Conservation (phyloP, 2,113 vertebrate genomes). For the Vombatus ursinus region DNA sequence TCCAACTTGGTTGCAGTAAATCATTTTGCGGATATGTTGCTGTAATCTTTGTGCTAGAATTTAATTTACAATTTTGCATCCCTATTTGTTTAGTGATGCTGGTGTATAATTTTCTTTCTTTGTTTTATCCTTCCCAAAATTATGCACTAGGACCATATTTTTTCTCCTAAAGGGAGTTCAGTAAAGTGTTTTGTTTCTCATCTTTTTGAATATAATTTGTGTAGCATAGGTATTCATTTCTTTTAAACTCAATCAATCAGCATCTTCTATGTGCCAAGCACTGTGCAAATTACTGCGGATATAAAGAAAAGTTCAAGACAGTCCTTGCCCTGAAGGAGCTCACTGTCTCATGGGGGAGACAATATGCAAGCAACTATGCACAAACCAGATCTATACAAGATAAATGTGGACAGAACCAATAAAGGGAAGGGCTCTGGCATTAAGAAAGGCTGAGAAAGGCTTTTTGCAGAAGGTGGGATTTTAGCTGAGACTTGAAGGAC, state of each 20-base stretch:
- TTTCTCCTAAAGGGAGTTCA: background rate
- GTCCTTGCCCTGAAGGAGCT: background rate
- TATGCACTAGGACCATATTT: background rate
- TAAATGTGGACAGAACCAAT: too few species aligned
- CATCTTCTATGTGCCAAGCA: background rate
- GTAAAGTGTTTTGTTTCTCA: background rate
- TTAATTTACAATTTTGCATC: background rate
- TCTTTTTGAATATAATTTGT: too few species aligned
- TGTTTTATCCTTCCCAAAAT: background rate
- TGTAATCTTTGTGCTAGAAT: background rate
- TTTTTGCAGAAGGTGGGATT: background rate
- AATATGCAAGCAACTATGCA: background rate
- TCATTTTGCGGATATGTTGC: background rate
- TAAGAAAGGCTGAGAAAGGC: background rate
- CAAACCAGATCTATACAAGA: too few species aligned
- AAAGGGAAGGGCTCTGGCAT: too few species aligned
- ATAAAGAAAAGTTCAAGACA: background rate
- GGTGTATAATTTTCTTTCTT: background rate
- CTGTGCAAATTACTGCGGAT: background rate
- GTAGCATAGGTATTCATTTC: background rate
- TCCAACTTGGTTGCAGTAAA: background rate
- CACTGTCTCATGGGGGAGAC: background rate
- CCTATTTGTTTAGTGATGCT: background rate
- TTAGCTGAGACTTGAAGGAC: background rate
- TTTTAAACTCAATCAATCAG: background rate